These are phyloP conservation scores for Hyles euphorbiae DNA, from an alignment of 1,140 invertebrate genomes.

Conservation along the genomic window DNA sequence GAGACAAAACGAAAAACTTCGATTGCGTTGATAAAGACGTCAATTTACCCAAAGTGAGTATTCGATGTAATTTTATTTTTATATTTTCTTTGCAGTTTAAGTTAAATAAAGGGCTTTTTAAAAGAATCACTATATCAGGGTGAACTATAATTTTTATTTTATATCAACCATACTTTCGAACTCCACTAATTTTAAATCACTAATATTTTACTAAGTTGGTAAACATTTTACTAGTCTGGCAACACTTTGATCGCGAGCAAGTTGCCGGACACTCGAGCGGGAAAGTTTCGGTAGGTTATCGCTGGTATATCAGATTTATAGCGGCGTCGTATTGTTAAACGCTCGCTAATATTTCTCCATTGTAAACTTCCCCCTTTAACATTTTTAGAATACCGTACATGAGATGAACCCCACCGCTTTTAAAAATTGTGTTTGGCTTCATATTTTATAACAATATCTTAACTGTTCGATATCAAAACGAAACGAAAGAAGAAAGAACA, in stretches of 20 bases:
- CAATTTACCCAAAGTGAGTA: conserved; percentile 14
- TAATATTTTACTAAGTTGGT: too few relatives aligned
- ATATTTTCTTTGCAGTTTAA: not conserved
- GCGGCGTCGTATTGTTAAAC: conserved; percentile 38
- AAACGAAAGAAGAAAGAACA: too few relatives aligned
- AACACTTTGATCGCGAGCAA: too few relatives aligned
- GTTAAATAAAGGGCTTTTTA: not conserved
- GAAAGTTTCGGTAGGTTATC: conserved; percentile 53
- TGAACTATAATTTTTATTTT: too few relatives aligned
- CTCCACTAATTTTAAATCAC: too few relatives aligned
- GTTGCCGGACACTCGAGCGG: conserved; percentile 26
- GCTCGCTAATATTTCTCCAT: conserved; percentile 35
- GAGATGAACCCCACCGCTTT: not conserved
- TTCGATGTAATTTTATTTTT: conserved; percentile 19
- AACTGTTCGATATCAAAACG: too few relatives aligned
- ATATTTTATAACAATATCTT: too few relatives aligned
- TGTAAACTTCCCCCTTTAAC: not conserved
- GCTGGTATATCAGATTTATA: conserved; percentile 53
- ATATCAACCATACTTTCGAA: too few relatives aligned
- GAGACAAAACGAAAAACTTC: not conserved
- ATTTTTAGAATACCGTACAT: not conserved
- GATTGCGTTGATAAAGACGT: not conserved
- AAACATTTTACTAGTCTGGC: too few relatives aligned
- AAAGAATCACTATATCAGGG: not conserved
- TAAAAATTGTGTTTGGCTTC: too few relatives aligned